phyloP scores from a whole-genome alignment of 2,888 invertebrate genomes.

The Nephrotoma flavescens region DNA sequence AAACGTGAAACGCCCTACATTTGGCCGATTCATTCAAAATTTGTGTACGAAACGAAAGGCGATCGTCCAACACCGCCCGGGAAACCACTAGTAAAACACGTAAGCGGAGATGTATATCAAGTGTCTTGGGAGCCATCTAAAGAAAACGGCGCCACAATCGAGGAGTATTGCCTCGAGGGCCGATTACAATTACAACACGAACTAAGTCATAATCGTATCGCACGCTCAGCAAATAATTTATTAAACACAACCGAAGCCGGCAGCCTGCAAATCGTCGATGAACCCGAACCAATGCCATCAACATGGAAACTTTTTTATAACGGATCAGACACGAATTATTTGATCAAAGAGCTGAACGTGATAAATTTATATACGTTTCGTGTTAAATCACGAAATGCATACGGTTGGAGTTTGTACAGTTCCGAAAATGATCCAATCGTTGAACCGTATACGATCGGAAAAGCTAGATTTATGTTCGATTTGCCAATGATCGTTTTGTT shows the following conservation, averaged over 20 bases:
- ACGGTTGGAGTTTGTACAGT: slow-evolving; percentile 73
- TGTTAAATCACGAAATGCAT: slow-evolving; percentile 61
- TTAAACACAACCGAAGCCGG: slow-evolving; percentile 15
- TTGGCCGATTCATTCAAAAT: slow-evolving; percentile 58
- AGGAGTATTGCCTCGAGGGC: slow-evolving; percentile 63
- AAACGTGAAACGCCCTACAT: slow-evolving; percentile 40
- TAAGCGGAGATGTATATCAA: slow-evolving; percentile 58
- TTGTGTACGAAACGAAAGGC: slow-evolving; percentile 65
- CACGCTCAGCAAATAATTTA: slow-evolving; percentile 19
- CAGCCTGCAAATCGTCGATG: slow-evolving; percentile 40
- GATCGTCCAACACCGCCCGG: slow-evolving; percentile 71
- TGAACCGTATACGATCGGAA: slow-evolving; percentile 26
- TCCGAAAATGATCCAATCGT: slow-evolving; percentile 40
- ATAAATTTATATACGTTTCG: slow-evolving; percentile 53
- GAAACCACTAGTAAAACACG: slow-evolving; percentile 53
- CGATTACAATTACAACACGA: slow-evolving; percentile 20
- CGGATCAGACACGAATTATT: slow-evolving; percentile 70
- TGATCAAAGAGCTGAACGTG: slow-evolving; percentile 46
- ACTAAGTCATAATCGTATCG: slow-evolving; percentile 14
- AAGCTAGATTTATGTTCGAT: not conserved
- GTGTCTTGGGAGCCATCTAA: slow-evolving; percentile 68
- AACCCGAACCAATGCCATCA: slow-evolving; percentile 35
- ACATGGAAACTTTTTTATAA: slow-evolving; percentile 56
- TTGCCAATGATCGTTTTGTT: slow-evolving; percentile 14
- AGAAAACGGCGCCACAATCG: slow-evolving; percentile 61